These are phyloP conservation scores for Meriones psammophilus DNA, from an alignment of 2,797 vertebrate genomes.

Conservation along the genomic window DNA sequence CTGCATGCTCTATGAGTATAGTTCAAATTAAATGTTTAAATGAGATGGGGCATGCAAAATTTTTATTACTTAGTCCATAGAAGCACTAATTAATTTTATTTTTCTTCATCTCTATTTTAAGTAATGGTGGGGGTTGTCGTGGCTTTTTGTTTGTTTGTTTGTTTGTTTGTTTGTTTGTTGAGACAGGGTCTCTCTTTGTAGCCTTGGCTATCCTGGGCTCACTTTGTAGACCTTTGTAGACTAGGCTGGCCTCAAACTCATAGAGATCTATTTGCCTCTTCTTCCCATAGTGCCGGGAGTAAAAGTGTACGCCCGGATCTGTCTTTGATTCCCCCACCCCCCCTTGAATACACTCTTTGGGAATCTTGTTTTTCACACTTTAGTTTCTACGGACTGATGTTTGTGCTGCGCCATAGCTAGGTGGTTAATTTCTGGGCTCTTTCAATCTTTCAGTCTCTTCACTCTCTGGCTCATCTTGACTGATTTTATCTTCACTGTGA, in stretches of 20 bases:
- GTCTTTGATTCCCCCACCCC: too few relatives aligned
- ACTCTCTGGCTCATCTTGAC: neutral
- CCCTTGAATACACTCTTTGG: neutral
- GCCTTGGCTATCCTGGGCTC: too few relatives aligned
- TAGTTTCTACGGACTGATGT: neutral
- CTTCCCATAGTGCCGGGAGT: too few relatives aligned
- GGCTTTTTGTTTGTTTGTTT: neutral
- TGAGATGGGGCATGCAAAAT: neutral
- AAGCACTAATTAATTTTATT: neutral
- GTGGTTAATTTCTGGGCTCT: neutral
- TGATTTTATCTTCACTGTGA: neutral
- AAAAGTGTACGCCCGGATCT: too few relatives aligned
- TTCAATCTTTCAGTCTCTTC: conserved; percentile 40
- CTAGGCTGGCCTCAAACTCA: too few relatives aligned
- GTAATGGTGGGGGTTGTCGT: neutral
- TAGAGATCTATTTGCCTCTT: too few relatives aligned
- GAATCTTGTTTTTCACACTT: conserved; percentile 9
- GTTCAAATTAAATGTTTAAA: neutral
- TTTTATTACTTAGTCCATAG: neutral
- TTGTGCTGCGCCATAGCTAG: neutral
- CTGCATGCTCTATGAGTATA: neutral
- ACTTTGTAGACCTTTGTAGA: too few relatives aligned
- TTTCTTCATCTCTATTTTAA: conserved; percentile 3
- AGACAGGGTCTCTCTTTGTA: too few relatives aligned
- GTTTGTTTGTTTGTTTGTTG: neutral